Base-by-base conservation (phyloP, 64 coral and sea anemone genomes). In the Stylophora pistillata region DNA sequence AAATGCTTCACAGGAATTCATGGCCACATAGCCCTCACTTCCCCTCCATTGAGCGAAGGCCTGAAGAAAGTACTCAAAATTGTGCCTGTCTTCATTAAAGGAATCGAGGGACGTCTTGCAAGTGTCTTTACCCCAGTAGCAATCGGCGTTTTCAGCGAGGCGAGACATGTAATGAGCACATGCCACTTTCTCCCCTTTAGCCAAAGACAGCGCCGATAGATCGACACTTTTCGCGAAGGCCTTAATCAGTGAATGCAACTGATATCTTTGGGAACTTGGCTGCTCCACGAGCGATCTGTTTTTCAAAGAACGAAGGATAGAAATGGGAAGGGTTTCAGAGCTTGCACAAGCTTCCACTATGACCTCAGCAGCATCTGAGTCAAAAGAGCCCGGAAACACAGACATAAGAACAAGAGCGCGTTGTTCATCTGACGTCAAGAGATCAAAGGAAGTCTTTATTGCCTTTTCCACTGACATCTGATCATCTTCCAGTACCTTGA, bases 31-130 rank as follows among this genome's bases (percentile, higher is more conserved):
- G 15, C 54, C 21, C 0, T 13, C 16, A 3, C 3, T 64, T 34
- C 34, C 30, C 78, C 33, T 64, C 63, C 23, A 3, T 77, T 69
- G 4, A 1, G 73, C 23, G 25, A 55, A 85, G 3, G 26, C 53
- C 54, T 88, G 54, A 47, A 93, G 55, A 52, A 74, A 79, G 74
- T 85, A 18, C 55, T 93, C 91, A 33, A 93, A 82, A 16, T 93
- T 80, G 4, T 57, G 64, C 37, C 86, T 89, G 27, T 93, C 58
- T 7, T 75, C 74, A 75, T 21, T 32, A 74, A 89, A 93, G 58
- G 47, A 23, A 5, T 56, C 32, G 4, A 93, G 23, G n/a, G 91
- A 41, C 75, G 55, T 1, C 37, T 93, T 78, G 69, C 87, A 94
- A 21, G 70, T 15, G 53, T 94, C 87, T 29, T 53, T 86, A 6